Evolutionary conservation across 2,888 invertebrate species (phyloP), one percentile per base, ranked within the genome.

Genomic region (Ellobium chinense): DNA sequence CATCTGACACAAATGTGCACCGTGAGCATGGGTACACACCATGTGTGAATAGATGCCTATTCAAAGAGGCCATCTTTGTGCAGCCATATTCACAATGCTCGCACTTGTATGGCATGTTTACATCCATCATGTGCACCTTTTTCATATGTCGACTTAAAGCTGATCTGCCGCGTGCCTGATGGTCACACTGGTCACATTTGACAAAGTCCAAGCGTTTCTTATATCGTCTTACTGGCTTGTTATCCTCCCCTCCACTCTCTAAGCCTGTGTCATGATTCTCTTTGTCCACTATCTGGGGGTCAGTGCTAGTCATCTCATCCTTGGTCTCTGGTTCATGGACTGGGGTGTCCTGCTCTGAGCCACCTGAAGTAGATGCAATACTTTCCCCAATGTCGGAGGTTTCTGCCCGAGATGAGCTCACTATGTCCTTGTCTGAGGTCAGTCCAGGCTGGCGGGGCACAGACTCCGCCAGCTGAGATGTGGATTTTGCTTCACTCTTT

Each of bases 1-100:
- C 85, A 58, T 89, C 89, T 24, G 88, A 85, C 46, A 88, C 84
- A 76, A 87, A 90, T 58, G 87, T 87, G 82, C 92, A 92, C 21
- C 90, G 87, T 46, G 87, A 86, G 86, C 92, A 92, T 79, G 89
- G 86, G 84, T 85, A 90, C 27, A 91, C 88, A 39, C 89, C 87
- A 84, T 92, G 92, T 46, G 86, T 87, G 78, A 88, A 85, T 84
- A 91, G 85, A 83, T 92, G 92, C 54, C 90, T 88, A 37, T 89
- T 88, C 18, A 92, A 86, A 72, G 90, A 87, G 60, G 91, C 89
- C 75, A 91, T 87, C 83, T 91, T 91, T 39, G 89, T 88, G 69
- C 91, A 89, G 36, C 83, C 80, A 46, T 83, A 83, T 29, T 73
- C 73, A 62, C 83, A 83, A 39, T 46, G 56, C 4, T 70, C 58